A percentile compares a stretch with the other conserved stretches of the same genome.
phyloP scores from a whole-genome alignment of 2,113 vertebrate genomes.

The Myrmecobius fasciatus region DNA sequence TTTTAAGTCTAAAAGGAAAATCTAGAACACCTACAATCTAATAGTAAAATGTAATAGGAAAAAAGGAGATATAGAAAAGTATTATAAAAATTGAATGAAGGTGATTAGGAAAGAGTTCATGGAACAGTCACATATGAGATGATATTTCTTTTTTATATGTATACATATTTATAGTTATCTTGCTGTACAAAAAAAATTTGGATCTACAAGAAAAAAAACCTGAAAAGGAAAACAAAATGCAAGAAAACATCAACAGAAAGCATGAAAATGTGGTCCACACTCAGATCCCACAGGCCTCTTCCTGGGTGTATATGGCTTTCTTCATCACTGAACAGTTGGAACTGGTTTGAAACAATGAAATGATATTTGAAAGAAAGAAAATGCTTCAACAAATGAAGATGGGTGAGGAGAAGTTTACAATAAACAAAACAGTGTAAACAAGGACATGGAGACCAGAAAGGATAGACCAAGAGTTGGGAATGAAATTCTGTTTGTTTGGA shows the following conservation, averaged over 20 bases:
- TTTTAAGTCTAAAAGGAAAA: background rate
- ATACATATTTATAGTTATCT: too few relatives aligned
- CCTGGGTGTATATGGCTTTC: too few relatives aligned
- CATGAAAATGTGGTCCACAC: too few relatives aligned
- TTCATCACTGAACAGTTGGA: too few relatives aligned
- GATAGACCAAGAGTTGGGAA: background rate
- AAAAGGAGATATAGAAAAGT: background rate
- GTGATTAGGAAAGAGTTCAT: background rate
- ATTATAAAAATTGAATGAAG: background rate
- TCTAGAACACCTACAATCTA: background rate
- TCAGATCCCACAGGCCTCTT: too few relatives aligned
- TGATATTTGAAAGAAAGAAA: background rate
- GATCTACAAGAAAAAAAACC: too few relatives aligned
- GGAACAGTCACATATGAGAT: background rate
- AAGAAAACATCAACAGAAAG: too few relatives aligned
- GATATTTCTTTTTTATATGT: too few relatives aligned
- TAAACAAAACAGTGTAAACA: background rate
- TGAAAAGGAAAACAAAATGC: too few relatives aligned
- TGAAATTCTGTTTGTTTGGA: background rate
- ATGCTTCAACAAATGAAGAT: background rate
- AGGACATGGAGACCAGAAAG: background rate
- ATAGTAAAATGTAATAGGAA: background rate
- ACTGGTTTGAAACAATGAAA: too few relatives aligned
- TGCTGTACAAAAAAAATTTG: too few relatives aligned
- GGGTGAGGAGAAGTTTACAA: background rate